phyloP scores from a whole-genome alignment of 2,888 invertebrate genomes.

The Drosophila leonis region DNA sequence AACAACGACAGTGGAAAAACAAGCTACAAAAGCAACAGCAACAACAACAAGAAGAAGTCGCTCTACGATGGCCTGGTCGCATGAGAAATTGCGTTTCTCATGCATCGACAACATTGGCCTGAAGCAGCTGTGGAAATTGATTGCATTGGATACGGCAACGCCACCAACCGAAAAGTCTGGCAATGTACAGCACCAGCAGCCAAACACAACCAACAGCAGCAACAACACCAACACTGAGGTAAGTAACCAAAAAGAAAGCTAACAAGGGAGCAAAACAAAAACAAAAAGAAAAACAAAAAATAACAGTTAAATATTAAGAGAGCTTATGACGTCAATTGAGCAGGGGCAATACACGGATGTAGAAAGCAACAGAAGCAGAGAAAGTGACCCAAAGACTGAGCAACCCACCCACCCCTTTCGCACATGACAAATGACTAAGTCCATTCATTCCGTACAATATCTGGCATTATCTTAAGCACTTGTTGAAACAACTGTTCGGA shows the following conservation, averaged over 20 bases:
- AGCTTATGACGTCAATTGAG: slow-evolving; percentile 69
- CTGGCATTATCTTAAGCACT: slow-evolving; percentile 36
- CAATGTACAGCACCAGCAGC: slow-evolving; percentile 59
- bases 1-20: slow-evolving; percentile 31
- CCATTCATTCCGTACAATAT: slow-evolving; percentile 27
- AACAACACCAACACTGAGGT: slow-evolving; percentile 74
- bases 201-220: slow-evolving; percentile 45
- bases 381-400: slow-evolving; percentile 59
- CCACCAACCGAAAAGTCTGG: slow-evolving; percentile 42
- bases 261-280: slow-evolving; percentile 26
- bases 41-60: slow-evolving; percentile 58
- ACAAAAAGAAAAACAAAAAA: slow-evolving; percentile 7
- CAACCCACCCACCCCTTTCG: slow-evolving; percentile 2
- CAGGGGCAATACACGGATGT: slow-evolving; percentile 66
- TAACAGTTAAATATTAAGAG: slow-evolving; percentile 23
- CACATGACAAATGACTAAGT: slow-evolving; percentile 14
- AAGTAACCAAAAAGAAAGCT: slow-evolving; percentile 66
- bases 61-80: slow-evolving; percentile 84
- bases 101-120: slow-evolving; percentile 85
- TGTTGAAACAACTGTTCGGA: slow-evolving; percentile 72
- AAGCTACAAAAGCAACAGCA: slow-evolving; percentile 45
- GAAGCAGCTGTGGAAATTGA: slow-evolving; percentile 85
- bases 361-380: slow-evolving; percentile 69
- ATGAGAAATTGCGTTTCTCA: slow-evolving; percentile 84
- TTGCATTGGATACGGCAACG: slow-evolving; percentile 82